A percentile compares a stretch with the other conserved stretches of the same genome.
These are phyloP conservation scores for Formica exsecta DNA, from an alignment of 1,140 invertebrate species.

Conservation along the genomic window DNA sequence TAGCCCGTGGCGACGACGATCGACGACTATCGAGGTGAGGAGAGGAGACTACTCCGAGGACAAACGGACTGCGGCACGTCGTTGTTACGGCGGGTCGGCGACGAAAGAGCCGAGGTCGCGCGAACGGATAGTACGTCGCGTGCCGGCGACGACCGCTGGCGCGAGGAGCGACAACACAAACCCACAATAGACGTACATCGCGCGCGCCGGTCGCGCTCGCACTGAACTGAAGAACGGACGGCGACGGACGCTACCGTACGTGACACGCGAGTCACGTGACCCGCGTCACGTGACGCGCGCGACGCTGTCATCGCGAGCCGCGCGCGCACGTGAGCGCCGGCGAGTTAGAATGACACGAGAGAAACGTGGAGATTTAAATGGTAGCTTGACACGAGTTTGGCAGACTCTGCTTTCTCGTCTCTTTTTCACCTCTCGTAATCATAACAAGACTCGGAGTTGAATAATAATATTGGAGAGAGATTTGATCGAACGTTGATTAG, in stretches of 20 bases:
- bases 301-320: slow-evolving; percentile 43
- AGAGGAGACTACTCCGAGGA: slow-evolving; percentile 11
- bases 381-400: neutral
- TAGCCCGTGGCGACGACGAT: neutral
- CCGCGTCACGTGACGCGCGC: slow-evolving; percentile 44
- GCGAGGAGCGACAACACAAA: neutral
- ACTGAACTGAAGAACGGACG: slow-evolving; percentile 63
- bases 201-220: slow-evolving; percentile 51
- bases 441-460: neutral
- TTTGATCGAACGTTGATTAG: neutral
- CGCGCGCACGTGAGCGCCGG: slow-evolving; percentile 57
- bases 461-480: neutral
- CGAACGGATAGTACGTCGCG: slow-evolving; percentile 46
- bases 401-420: neutral
- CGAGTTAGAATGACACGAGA: slow-evolving; percentile 34
- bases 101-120: slow-evolving; percentile 26
- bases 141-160: slow-evolving; percentile 4
- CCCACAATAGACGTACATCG: neutral
- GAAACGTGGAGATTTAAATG: slow-evolving; percentile 27
- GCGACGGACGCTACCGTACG: slow-evolving; percentile 10
- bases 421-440: neutral
- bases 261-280: slow-evolving; percentile 41
- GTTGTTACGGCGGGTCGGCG: neutral
- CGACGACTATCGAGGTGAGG: neutral
- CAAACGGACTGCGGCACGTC: neutral